Evolutionary conservation across 1,140 invertebrate genomes (phyloP), one percentile per base, ranked within the genome.

Genomic region (Bombus sibiricus): DNA sequence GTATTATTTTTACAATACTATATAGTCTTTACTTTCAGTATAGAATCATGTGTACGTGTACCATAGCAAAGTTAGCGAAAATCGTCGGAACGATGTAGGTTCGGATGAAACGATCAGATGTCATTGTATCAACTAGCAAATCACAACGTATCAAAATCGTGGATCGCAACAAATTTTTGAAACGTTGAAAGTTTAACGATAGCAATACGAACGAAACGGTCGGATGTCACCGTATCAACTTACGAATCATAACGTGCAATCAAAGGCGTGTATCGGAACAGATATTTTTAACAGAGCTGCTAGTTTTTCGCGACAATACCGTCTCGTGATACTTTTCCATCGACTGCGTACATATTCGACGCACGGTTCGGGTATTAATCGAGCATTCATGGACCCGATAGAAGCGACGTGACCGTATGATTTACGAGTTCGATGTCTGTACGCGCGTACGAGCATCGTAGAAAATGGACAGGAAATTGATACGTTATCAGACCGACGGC

Each of bases 401-500:
- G 68, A 41, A 15, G 34, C 75, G 34, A 39, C 18, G 22, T 13
- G 28, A 39, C 15, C 12, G 64, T 71, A 72, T 66, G 64, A 87
- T 87, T 80, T 69, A 71, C 47, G 74, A 87, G 59, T 18, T 53
- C 43, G 18, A 13, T 68, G 69, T 78, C 13, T 64, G 59, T 4
- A 39, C n/a, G 12, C 32, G n/a, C 22, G 10, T 13, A 39, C 22
- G 64, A 57, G 22, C 59, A 72, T 64, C 77, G 71, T 39, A n/a
- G 66, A 81, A 89, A 90, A 88, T 80, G 71, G 87, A 88, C 76
- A 82, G 89, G 85, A 91, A 93, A 92, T 92, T 91, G 92, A 92
- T 93, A 91, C 83, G 83, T 90, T 86, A 43, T 62, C 82, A 86
- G 72, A 85, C 75, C 39, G 72, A 37, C 39, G 66, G 37, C 37